Evolutionary conservation across 2,888 invertebrate species (phyloP).

Genomic region (Dilophus febrilis): DNA sequence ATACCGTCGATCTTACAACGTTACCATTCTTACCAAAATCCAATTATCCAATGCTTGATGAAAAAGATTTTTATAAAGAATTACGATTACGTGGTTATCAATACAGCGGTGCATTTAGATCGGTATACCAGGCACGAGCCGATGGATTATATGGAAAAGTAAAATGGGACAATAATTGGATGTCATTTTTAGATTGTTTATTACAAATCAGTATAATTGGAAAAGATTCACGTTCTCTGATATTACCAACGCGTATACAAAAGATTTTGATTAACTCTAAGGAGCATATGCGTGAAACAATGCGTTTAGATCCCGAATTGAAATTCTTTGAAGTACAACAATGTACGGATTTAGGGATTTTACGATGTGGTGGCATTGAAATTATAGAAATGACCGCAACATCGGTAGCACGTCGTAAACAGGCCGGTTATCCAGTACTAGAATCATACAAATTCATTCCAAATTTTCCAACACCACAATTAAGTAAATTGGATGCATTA

Average conservation of each 20-base stretch:
- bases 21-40: conserved; percentile 14
- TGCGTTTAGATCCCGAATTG: conserved; percentile 23
- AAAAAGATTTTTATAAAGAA: conserved; percentile 43
- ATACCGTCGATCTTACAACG: conserved; percentile 12
- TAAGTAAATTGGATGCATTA: conserved; percentile 32
- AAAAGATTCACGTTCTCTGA: conserved; percentile 47
- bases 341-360: conserved; percentile 17
- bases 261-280: conserved; percentile 50
- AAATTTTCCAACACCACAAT: conserved; percentile 28
- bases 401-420: conserved; percentile 49
- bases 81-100: conserved; percentile 45
- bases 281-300: conserved; percentile 37
- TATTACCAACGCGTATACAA: conserved; percentile 52
- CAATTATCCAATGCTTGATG: conserved; percentile 24
- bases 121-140: conserved; percentile 50
- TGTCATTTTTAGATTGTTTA: conserved; percentile 66
- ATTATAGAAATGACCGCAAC: conserved; percentile 53
- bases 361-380: conserved; percentile 58
- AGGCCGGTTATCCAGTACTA: conserved; percentile 53
- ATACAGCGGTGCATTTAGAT: conserved; percentile 26
- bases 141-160: conserved; percentile 40
- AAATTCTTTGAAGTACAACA: conserved; percentile 21
- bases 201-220: conserved; percentile 62
- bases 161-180: conserved; percentile 61
- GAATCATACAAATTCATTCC: conserved; percentile 61